Evolutionary conservation across 2,113 vertebrate species (phyloP), one percentile per base, ranked within the genome.

Genomic region (Cettia cetti): DNA sequence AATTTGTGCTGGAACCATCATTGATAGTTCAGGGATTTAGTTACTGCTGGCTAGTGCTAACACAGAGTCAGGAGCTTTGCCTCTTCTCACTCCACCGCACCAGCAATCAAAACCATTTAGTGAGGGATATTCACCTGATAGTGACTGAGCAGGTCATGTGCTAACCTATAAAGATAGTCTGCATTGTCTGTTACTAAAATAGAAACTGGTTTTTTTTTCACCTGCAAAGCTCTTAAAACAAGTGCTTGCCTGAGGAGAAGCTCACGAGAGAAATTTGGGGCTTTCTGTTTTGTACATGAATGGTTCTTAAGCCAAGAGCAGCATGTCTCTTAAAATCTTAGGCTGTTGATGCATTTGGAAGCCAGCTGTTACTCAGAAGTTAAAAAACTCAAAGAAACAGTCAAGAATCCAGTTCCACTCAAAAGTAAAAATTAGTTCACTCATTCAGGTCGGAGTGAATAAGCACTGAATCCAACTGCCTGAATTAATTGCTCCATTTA

Each of bases 401-500:
- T 66, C 56, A 78, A 45, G 49, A 59, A 82, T 61, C 9, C 18
- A 17, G 28, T 65, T 93, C n/a, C 18, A 20, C 72, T 70, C 65
- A 22, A 31, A 71, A 1, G 9, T 54, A 40, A 56, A 89, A 95
- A 56, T 35, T 49, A 81, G 81, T 77, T 31, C 47, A 57, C 28
- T 60, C 17, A 60, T 81, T 75, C 37, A 92, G 64, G 71, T 49
- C 6, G 60, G 37, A 63, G 13, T 52, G 44, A 74, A 37, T 78
- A 81, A 74, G 23, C 12, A 7, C 35, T 71, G 47, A 86, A 79
- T 91, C 40, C 39, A 59, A 49, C 75, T 39, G 66, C 23, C 42
- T 87, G 68, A 82, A 89, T 71, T 84, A 94, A 82, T 31, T 84
- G 16, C n/a, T 89, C 31, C 35, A 18, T 70, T 95, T 63, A 81